A percentile compares a stretch with the other conserved stretches of the same genome.
These are phyloP conservation scores for Monodelphis domestica DNA, from an alignment of 2,797 vertebrate genomes.

Conservation along the genomic window DNA sequence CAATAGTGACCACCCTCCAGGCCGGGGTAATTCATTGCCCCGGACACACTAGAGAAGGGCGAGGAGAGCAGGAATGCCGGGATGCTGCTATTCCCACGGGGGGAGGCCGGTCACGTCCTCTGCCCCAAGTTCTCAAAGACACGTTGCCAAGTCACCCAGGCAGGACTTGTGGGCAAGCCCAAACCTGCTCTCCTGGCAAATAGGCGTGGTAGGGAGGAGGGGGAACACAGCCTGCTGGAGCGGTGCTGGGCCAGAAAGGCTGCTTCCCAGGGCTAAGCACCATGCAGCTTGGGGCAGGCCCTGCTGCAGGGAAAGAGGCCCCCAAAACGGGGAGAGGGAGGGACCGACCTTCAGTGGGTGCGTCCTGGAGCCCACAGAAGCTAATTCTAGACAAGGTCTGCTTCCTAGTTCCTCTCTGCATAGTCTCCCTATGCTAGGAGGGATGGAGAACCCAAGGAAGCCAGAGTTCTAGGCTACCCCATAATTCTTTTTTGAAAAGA, in stretches of 20 bases:
- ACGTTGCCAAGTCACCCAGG: not conserved
- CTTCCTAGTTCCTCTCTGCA: not conserved
- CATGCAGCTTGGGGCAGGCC: not conserved
- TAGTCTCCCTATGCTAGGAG: not conserved
- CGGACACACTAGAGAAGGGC: not conserved
- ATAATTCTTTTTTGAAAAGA: too few species aligned
- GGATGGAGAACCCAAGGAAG: too few species aligned
- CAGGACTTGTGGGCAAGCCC: not conserved
- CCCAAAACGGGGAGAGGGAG: not conserved
- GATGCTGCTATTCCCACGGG: not conserved
- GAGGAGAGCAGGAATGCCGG: not conserved
- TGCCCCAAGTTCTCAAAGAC: not conserved
- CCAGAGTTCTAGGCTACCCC: too few species aligned
- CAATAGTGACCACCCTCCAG: not conserved
- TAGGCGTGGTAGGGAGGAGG: not conserved
- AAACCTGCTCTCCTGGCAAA: conserved; percentile 44
- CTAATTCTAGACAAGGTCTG: not conserved
- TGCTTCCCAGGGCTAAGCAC: not conserved
- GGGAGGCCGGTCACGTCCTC: not conserved
- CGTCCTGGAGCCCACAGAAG: not conserved
- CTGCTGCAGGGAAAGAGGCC: not conserved
- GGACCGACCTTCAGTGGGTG: not conserved
- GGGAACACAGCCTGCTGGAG: not conserved
- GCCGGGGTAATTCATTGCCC: not conserved
- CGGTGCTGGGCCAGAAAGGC: not conserved